Conservation (phyloP, 2,888 invertebrate genomes). For the Coecobrya sp. region DNA sequence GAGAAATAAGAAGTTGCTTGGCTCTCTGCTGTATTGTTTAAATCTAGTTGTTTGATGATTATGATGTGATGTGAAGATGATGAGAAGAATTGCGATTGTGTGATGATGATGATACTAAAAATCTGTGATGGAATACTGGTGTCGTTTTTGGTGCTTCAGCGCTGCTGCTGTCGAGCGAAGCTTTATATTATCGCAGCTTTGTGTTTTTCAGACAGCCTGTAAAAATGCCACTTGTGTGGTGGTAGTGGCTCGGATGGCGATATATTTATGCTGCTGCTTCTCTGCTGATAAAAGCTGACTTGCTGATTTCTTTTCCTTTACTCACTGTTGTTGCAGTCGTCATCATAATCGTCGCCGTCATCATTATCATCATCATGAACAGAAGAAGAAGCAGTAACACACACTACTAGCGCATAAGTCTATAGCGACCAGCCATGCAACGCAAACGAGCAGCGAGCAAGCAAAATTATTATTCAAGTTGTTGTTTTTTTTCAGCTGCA, state of each 20-base stretch:
- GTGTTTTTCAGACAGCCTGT: neutral
- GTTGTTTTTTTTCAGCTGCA: constrained; percentile 7
- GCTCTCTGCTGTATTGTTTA: constrained; percentile 36
- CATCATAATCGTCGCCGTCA: constrained; percentile 20
- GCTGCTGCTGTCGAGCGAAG: neutral
- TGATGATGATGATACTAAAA: constrained; percentile 43
- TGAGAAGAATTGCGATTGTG: constrained; percentile 9
- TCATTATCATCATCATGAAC: neutral
- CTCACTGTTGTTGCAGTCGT: neutral
- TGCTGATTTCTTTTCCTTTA: neutral
- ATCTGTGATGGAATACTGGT: constrained; percentile 26
- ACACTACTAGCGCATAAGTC: no score
- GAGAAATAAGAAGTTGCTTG: constrained; percentile 1
- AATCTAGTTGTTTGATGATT: constrained; percentile 10
- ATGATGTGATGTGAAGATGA: constrained; percentile 24
- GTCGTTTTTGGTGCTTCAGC: neutral
- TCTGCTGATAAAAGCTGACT: neutral
- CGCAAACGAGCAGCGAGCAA: no score
- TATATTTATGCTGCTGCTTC: neutral
- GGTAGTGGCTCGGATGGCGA: neutral
- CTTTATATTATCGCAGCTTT: neutral
- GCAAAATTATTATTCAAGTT: constrained; percentile 43
- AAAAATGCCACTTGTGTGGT: neutral
- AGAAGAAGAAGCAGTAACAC: constrained; percentile 1
- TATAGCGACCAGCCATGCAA: constrained; percentile 25